Evolutionary conservation across 2,888 invertebrate genomes (phyloP).

Genomic region (Hedya salicella): DNA sequence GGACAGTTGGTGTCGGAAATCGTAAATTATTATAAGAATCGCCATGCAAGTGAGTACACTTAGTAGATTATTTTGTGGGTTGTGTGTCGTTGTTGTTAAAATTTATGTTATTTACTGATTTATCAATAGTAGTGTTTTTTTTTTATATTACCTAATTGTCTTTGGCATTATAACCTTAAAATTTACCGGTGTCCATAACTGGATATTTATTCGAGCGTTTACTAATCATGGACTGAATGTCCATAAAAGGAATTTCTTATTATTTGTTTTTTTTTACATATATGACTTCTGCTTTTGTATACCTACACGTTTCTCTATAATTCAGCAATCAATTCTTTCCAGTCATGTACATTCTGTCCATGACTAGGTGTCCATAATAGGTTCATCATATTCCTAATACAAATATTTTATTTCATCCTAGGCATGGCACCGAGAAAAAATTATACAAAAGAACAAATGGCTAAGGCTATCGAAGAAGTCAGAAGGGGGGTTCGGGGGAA

Average conservation of each 20-base stretch:
- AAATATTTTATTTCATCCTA: conserved; percentile 19
- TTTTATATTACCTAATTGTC: conserved; percentile 12
- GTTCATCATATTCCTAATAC: conserved; percentile 21
- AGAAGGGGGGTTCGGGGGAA: too few species aligned
- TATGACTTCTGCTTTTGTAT: conserved; percentile 20
- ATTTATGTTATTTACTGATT: conserved; percentile 10
- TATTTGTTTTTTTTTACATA: conserved; percentile 13
- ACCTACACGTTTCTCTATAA: conserved; percentile 21
- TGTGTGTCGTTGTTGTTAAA: conserved; percentile 11
- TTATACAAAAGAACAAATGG: conserved; percentile 17
- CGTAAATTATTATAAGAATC: conserved; percentile 14
- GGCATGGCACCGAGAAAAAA: conserved; percentile 20
- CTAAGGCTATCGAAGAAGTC: conserved; percentile 17
- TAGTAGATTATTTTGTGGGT: conserved; percentile 5
- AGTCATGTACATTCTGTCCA: conserved; percentile 23
- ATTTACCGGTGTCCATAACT: conserved; percentile 16
- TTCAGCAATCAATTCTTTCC: conserved; percentile 3
- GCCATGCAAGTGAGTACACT: conserved; percentile 11
- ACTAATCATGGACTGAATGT: conserved; percentile 23
- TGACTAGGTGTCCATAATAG: conserved; percentile 26
- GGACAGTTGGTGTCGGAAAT: neutral
- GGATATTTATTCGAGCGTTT: conserved; percentile 12
- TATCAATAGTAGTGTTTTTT: conserved; percentile 11
- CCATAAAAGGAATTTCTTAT: conserved; percentile 20
- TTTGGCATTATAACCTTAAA: conserved; percentile 14